phyloP scores from a whole-genome alignment of 2,113 vertebrate genomes.

The Tetrao urogallus region DNA sequence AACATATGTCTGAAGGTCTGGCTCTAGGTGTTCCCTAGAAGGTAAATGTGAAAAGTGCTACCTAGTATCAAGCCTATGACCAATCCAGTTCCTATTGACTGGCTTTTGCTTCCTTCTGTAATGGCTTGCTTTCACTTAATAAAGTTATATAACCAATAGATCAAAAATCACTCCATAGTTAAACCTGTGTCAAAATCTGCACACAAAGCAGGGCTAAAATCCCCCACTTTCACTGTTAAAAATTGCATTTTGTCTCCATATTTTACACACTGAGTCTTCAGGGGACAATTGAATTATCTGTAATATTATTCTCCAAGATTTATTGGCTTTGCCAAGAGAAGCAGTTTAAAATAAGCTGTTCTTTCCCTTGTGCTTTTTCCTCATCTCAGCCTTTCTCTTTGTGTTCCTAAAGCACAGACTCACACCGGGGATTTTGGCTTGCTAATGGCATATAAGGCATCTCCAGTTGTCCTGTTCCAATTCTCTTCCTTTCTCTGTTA shows the following conservation, averaged over 20 bases:
- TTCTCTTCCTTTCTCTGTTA: conserved; percentile 40
- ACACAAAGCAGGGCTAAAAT: conserved; percentile 1
- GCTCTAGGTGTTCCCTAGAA: neutral
- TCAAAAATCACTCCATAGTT: neutral
- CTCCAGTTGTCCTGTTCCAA: conserved; percentile 21
- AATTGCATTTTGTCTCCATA: conserved; percentile 24
- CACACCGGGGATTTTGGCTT: conserved; percentile 20
- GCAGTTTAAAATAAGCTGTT: conserved; percentile 42
- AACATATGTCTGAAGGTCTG: neutral
- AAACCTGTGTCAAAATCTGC: neutral
- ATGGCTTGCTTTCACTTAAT: conserved; percentile 13
- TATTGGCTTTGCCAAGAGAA: conserved; percentile 56
- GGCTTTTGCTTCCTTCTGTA: neutral
- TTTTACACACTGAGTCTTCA: conserved; percentile 36
- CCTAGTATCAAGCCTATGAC: neutral
- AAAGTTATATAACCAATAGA: neutral
- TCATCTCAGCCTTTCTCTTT: conserved; percentile 27
- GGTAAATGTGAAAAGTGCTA: neutral
- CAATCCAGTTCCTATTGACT: neutral
- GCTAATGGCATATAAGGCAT: neutral
- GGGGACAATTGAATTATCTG: conserved; percentile 55
- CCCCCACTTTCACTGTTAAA: neutral
- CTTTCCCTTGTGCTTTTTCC: neutral
- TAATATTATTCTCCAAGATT: conserved; percentile 55
- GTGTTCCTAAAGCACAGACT: conserved; percentile 11